Evolutionary conservation across 2,888 invertebrate species (phyloP).

Genomic region (Drosophila macrospina): DNA sequence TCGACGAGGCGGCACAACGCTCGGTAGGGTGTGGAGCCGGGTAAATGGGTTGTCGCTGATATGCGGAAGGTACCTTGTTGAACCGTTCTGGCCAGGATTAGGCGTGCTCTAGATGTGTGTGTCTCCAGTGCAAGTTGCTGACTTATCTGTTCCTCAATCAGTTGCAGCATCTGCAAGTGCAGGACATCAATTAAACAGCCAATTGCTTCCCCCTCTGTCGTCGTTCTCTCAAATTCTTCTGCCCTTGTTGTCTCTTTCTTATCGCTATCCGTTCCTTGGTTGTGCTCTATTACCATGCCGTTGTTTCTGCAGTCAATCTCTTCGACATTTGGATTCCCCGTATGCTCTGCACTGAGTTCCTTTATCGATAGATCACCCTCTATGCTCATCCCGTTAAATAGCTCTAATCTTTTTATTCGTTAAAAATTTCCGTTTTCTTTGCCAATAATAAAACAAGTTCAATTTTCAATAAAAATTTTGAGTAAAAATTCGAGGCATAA

Average conservation of each 20-base stretch:
- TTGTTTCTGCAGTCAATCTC: neutral
- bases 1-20: constrained; percentile 49
- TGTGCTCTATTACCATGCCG: neutral
- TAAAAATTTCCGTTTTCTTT: constrained; percentile 1
- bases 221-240: neutral
- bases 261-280: neutral
- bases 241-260: neutral
- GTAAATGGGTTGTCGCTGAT: constrained; percentile 20
- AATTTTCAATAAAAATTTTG: constrained; percentile 31
- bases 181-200: constrained; percentile 45
- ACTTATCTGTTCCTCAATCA: constrained; percentile 42
- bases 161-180: constrained; percentile 44
- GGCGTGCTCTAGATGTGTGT: constrained; percentile 31
- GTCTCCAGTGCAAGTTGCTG: constrained; percentile 26
- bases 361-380: neutral
- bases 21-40: constrained; percentile 21
- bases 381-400: constrained; percentile 17
- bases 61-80: constrained; percentile 42
- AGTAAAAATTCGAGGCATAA: constrained; percentile 21
- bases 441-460: constrained; percentile 5
- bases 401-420: neutral
- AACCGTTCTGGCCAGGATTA: constrained; percentile 47
- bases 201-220: neutral
- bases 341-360: neutral
- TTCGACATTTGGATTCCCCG: neutral